phyloP scores from a whole-genome alignment of 1,140 invertebrate genomes.

The Leptinotarsa undecemlineata region DNA sequence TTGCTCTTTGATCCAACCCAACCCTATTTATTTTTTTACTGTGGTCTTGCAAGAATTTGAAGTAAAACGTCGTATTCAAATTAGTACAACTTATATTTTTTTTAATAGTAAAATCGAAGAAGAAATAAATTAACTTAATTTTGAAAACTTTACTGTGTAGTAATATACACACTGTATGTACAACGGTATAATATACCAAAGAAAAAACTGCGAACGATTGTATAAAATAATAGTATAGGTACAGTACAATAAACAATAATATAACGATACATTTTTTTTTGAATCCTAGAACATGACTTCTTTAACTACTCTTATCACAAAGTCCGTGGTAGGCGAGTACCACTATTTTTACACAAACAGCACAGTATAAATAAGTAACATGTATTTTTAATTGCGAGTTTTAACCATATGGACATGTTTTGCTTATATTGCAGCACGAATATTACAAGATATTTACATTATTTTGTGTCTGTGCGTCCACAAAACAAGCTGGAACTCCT shows the following conservation, averaged over 20 bases:
- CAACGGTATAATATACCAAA: slow-evolving; percentile 52
- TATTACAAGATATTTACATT: slow-evolving; percentile 40
- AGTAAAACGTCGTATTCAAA: slow-evolving; percentile 30
- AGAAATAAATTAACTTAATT: slow-evolving; percentile 47
- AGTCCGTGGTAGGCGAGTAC: slow-evolving; percentile 51
- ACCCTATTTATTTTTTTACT: no score
- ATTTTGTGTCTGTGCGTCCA: slow-evolving; percentile 9
- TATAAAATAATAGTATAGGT: slow-evolving; percentile 55
- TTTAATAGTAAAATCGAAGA: slow-evolving; percentile 38
- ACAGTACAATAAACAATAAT: slow-evolving; percentile 55
- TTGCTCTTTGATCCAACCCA: no score
- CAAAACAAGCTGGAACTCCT: slow-evolving; percentile 19
- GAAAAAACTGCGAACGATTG: slow-evolving; percentile 51
- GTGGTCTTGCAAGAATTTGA: not conserved
- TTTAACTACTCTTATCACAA: slow-evolving; percentile 56
- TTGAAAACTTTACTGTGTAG: slow-evolving; percentile 53
- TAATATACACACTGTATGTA: slow-evolving; percentile 54
- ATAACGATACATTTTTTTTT: slow-evolving; percentile 54
- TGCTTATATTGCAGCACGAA: slow-evolving; percentile 50
- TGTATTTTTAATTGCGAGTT: slow-evolving; percentile 53
- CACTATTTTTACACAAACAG: slow-evolving; percentile 53
- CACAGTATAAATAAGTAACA: slow-evolving; percentile 57
- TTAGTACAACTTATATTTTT: slow-evolving; percentile 38
- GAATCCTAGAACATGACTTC: slow-evolving; percentile 54
- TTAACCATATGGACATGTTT: slow-evolving; percentile 51